Evolutionary conservation across 2,888 invertebrate species (phyloP), one percentile per base, ranked within the genome.

Genomic region (Cephus sareptanus): DNA sequence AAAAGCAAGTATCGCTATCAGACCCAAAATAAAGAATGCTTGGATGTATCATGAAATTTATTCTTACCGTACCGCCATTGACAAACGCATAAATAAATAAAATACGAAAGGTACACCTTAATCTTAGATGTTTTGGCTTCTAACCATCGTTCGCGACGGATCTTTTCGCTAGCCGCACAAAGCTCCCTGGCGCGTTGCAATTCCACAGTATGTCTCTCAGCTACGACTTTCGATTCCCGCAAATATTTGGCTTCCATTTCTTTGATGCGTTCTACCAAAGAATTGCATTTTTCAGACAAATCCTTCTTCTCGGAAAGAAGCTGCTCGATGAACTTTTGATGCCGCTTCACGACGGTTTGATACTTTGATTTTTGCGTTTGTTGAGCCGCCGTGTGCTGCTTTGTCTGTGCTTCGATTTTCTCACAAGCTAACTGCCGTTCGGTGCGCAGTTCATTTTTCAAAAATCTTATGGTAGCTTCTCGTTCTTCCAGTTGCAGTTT

Each of bases 61-160:
- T 56, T 56, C 56, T 56, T 56, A 23, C 56, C 56, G 56, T 23
- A 56, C 23, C 56, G 56, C 23, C 56, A 23, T 23, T 35, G 37
- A 74, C 37, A 74, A 74, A 74, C 37, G 35, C 6, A 34, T 74
- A 74, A 30, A 35, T 34, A 35, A 74, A 13, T 35, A 74, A 74
- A 35, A 74, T 33, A 71, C 33, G 34, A 71, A 71, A 71, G 34
- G 31, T 71, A 83, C 86, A 96, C 96, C 93, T 97, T 96, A 77
- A 97, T 97, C 92, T 97, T 97, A 86, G 96, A 95, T 4, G 97
- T 97, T 91, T 96, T 97, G 78, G 94, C 94, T 76, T 96, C 95
- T 71, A 97, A 95, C 97, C 97, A 97, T 76, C 95, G 94, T 87
- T 97, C 96, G 34, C 95, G 92, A 13, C 94, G 92, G 23, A 95